Base-by-base conservation (phyloP, 2,888 invertebrate genomes). In the Neocrepidodera transversa region DNA sequence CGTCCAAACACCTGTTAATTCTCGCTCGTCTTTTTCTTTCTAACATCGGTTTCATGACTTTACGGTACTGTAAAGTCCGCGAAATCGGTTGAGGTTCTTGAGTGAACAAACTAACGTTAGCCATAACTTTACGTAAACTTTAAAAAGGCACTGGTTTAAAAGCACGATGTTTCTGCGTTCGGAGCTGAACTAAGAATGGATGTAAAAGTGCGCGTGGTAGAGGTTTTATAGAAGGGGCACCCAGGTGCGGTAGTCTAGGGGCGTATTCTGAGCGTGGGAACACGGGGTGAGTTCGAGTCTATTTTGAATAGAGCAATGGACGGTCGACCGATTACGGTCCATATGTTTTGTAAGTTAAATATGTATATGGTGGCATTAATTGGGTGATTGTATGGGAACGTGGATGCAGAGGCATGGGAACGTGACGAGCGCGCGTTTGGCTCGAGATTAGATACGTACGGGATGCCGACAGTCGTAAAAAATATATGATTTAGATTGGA, bases 1-100 rank as follows among this genome's bases (percentile, higher is more conserved):
- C 93, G 80, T 93, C 93, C 73, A 94, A 84, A 80, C 93, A 93
- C 73, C 91, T 89, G 82, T 94, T 94, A 83, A 94, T 94, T 78
- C 93, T 85, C 68, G 93, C 93, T 71, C 93, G 86, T 58, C 93
- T 86, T 79, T 93, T 93, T 74, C 93, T 86, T 81, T 94, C 93
- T 72, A 94, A 83, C 87, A 93, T 88, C 74, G 93, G 93, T 80
- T 93, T 93, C 92, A 93, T 93, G 77, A 94, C 93, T 88, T 93
- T 94, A 81, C 93, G 88, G 82, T 94, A 94, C 80, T 94, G 93
- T 82, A 93, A 92, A 76, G 94, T 94, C 80, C 93, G 88, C 73
- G 93, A 93, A 82, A 92, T 91, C 6, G 79, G 79, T 64, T 78
- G 79, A 7, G 52, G 17, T 36, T 71, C 77, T 76, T 70, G 76